Percentiles rank a stretch among this genome's conserved stretches.
phyloP scores from a whole-genome alignment of 2,888 invertebrate genomes.

The Eumacrocentrus americanus region DNA sequence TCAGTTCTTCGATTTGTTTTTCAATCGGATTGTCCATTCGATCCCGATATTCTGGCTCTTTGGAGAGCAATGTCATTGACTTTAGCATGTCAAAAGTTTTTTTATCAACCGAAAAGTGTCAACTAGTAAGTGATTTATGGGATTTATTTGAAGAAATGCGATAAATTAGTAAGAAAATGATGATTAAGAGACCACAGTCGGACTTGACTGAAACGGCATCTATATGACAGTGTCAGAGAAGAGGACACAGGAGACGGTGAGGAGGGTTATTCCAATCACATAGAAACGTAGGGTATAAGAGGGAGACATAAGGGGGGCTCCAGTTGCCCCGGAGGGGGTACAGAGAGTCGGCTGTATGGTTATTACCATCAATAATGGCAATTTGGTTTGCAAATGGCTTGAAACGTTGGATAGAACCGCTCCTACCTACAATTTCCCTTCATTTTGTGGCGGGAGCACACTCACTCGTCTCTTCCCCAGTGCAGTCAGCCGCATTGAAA shows the following conservation, averaged over 20 bases:
- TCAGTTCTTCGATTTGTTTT: too few species aligned
- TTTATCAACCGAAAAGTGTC: too few species aligned
- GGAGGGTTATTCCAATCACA: too few species aligned
- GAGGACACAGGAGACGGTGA: slow-evolving; percentile 5
- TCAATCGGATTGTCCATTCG: neutral
- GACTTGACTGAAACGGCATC: slow-evolving; percentile 28
- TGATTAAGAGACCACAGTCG: too few species aligned
- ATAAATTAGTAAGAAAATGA: too few species aligned
- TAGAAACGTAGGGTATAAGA: too few species aligned
- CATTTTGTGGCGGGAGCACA: slow-evolving; percentile 49
- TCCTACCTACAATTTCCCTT: slow-evolving; percentile 58
- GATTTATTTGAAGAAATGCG: too few species aligned
- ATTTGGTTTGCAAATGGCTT: slow-evolving; percentile 59
- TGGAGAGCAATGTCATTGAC: too few species aligned
- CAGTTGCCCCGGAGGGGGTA: slow-evolving; percentile 23
- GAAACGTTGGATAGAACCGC: slow-evolving; percentile 50
- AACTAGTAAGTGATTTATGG: too few species aligned
- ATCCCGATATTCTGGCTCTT: too few species aligned
- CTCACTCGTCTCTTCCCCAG: slow-evolving; percentile 35
- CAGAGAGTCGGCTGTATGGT: slow-evolving; percentile 53
- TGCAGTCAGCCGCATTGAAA: slow-evolving; percentile 57
- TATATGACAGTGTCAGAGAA: slow-evolving; percentile 26
- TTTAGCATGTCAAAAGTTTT: too few species aligned
- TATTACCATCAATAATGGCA: slow-evolving; percentile 61
- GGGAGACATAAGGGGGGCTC: slow-evolving; percentile 2